Evolutionary conservation across 2,113 vertebrate genomes (phyloP), one percentile per base, ranked within the genome.

Genomic region (Macquaria australasica): DNA sequence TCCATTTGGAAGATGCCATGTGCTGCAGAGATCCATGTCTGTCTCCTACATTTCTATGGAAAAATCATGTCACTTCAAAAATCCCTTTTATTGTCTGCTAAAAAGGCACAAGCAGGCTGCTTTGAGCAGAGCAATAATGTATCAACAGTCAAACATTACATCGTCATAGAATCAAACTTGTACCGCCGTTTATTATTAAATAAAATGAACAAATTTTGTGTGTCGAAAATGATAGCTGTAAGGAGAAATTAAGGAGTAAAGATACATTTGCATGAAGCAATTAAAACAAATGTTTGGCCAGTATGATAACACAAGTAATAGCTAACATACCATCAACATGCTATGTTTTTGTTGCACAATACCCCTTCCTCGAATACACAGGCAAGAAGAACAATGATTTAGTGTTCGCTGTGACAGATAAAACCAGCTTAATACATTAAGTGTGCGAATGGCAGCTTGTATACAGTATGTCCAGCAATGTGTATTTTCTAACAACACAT

Each of bases 61-160:
- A 39, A 5, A n/a, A 48, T 6, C 12, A 73, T 15, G 6, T 71
- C 37, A 66, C 39, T 81, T 87, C 48, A 74, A 75, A 87, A 76
- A 64, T n/a, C 23, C 28, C 21, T 67, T 87, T 91, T 58, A 88
- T 63, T 86, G 51, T 78, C 59, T 55, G 63, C 81, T 88, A 43
- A 62, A 80, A 92, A 92, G 90, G 89, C 93, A 92, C 90, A 80
- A 63, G 18, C 71, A 50, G 73, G 79, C 79, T 56, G 51, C 39
- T 78, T 53, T 60, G n/a, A 82, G 75, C 87, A 79, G 20, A 34
- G 23, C 73, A 81, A 70, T 28, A 64, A 77, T 50, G 69, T 55
- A 71, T 60, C 72, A 71, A 66, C 76, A 81, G 4, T 74, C 58
- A 79, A 80, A 75, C 31, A 50, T 64, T 43, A 70, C 62, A 81